Evolutionary conservation across 2,888 invertebrate species (phyloP).

Genomic region (Drosophila meridiana): DNA sequence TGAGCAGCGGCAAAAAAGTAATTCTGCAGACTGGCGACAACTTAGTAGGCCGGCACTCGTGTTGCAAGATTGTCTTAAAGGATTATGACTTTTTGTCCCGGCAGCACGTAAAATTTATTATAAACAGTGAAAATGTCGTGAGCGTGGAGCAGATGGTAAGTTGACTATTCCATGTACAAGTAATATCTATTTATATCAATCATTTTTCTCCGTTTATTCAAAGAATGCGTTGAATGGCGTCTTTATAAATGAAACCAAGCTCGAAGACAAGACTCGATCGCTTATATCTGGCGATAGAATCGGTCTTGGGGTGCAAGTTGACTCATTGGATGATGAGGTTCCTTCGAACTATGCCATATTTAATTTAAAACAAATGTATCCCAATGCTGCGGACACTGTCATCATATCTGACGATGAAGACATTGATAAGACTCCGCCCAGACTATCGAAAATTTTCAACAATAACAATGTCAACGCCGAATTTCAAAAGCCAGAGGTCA

Average conservation of each 20-base stretch:
- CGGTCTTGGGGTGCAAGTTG: constrained; percentile 70
- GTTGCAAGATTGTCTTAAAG: constrained; percentile 48
- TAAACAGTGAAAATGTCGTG: constrained; percentile 54
- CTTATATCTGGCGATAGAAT: constrained; percentile 60
- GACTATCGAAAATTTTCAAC: too few relatives aligned
- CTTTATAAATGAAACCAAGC: constrained; percentile 66
- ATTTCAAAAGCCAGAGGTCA: not conserved
- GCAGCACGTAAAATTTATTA: constrained; percentile 72
- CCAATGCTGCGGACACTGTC: constrained; percentile 6
- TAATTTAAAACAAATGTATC: constrained; percentile 31
- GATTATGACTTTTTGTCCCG: constrained; percentile 73
- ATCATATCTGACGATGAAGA: constrained; percentile 57
- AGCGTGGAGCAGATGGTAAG: constrained; percentile 74
- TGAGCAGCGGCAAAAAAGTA: constrained; percentile 28
- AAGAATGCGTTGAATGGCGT: constrained; percentile 81
- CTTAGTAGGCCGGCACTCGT: constrained; percentile 74
- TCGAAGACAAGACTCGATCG: constrained; percentile 18
- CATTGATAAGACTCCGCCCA: constrained; percentile 1
- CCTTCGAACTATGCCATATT: constrained; percentile 68
- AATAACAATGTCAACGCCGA: not conserved
- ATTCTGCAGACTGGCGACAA: constrained; percentile 62
- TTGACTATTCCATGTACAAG: not conserved
- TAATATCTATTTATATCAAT: too few relatives aligned
- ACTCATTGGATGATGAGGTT: constrained; percentile 8
- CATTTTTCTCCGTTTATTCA: not conserved